A percentile compares a stretch with the other conserved stretches of the same genome.
Evolutionary conservation across 2,888 invertebrate genomes (phyloP).

Genomic region (Labia minor): DNA sequence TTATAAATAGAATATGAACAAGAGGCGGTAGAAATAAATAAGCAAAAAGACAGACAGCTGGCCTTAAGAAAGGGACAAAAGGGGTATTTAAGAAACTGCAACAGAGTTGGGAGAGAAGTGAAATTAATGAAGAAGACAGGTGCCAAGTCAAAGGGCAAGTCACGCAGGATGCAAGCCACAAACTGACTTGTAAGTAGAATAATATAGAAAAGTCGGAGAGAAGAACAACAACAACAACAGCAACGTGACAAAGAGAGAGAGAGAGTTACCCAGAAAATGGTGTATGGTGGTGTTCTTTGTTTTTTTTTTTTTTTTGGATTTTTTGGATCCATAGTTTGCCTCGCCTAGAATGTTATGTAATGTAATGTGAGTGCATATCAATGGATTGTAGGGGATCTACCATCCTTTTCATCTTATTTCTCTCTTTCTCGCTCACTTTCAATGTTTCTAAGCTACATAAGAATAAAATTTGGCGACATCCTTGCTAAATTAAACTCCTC

Average conservation of each 20-base stretch:
- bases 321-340: not conserved
- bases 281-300: too few relatives aligned
- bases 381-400: not conserved
- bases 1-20: too few relatives aligned
- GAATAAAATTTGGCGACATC: too few relatives aligned
- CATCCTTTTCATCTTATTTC: too few relatives aligned
- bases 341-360: not conserved
- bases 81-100: not conserved
- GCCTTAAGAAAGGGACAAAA: not conserved
- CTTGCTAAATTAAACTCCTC: too few relatives aligned
- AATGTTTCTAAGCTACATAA: too few relatives aligned
- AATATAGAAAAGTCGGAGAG: too few relatives aligned
- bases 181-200: too few relatives aligned
- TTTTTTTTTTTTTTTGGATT: too few relatives aligned
- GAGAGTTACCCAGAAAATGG: too few relatives aligned
- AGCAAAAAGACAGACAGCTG: not conserved
- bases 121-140: not conserved
- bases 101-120: slow-evolving; percentile 3
- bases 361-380: not conserved
- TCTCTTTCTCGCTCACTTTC: too few relatives aligned
- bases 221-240: too few relatives aligned
- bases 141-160: slow-evolving; percentile 6
- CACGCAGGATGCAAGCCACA: not conserved
- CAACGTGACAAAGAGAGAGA: not conserved
- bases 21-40: not conserved